These are phyloP conservation scores for Scelioninae gen. 1 DNA, from an alignment of 2,888 invertebrate species.

Conservation along the genomic window DNA sequence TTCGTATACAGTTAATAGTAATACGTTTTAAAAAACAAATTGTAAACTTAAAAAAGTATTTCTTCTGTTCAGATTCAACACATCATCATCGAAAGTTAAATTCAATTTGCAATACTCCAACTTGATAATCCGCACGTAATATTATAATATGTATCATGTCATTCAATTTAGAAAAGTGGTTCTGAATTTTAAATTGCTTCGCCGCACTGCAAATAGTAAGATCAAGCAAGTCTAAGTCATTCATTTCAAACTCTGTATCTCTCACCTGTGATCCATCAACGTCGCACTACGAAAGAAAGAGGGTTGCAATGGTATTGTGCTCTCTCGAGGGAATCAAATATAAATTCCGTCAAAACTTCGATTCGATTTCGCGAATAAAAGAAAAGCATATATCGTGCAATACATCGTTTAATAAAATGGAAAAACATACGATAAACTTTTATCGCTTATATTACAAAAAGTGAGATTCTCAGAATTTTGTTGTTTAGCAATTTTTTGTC, in stretches of 20 bases:
- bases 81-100: background rate
- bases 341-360: constrained; percentile 67
- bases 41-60: background rate
- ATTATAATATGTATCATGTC: constrained; percentile 14
- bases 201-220: constrained; percentile 20
- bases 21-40: no score
- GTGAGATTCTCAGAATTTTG: constrained; percentile 8
- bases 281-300: constrained; percentile 53
- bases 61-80: background rate
- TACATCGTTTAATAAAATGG: constrained; percentile 49
- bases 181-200: constrained; percentile 47
- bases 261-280: constrained; percentile 64
- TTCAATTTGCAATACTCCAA: background rate
- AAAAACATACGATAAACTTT: constrained; percentile 50
- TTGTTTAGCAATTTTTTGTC: no score
- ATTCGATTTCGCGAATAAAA: constrained; percentile 65
- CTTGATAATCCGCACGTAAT: background rate
- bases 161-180: constrained; percentile 38
- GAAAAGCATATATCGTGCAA: constrained; percentile 55
- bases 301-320: constrained; percentile 48
- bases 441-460: constrained; percentile 24
- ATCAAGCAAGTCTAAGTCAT: constrained; percentile 55
- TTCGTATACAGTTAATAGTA: no score
- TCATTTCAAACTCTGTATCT: constrained; percentile 59
- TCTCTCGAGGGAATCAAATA: constrained; percentile 60